Base-by-base conservation (phyloP, 2,797 vertebrate genomes). In the Sebastolobus alascanus region DNA sequence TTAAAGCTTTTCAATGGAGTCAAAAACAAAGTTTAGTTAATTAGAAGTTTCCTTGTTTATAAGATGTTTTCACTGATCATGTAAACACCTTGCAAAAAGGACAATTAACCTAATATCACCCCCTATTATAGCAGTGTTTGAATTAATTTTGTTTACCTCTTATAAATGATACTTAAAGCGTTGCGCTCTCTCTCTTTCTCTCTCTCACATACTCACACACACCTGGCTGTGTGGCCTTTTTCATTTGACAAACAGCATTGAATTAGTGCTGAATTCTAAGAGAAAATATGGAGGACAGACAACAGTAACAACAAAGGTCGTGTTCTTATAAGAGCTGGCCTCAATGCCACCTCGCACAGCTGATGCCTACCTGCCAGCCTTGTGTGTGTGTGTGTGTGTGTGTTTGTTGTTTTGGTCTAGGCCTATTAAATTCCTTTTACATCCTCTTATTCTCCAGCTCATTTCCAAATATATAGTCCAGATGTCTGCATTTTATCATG, bases 391-490 rank as follows among this genome's bases (percentile, higher is more conserved):
- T 79, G 13, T 31, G 4, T 60, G 52, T 60, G 8, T 70, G 46
- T 46, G 63, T 55, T 5, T 61, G 22, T 31, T 56, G 74, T 66
- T 60, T 78, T 56, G 56, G 31, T 68, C 43, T 63, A 22, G 33
- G 46, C 58, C 58, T 71, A 76, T 80, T 81, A 58, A 61, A 84
- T 80, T 75, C 64, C 18, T 56, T 79, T 79, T 59, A 80, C 69
- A 58, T 65, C 68, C 54, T 79, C 40, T 25, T 76, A 73, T 87
- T 79, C 70, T 67, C 56, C 1, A 71, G 61, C 82, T 89, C 43
- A 74, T 83, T 85, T 78, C 25, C 37, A 64, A 82, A 81, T 85
- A 84, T 83, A 82, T 68, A 68, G 84, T 69, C 75, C 86, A 90
- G 87, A 91, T 89, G 87, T 82, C 40, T 83, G 83, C 76, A 86